Base-by-base conservation (phyloP, 2,888 invertebrate species). In the Eupelmus urozonus region DNA sequence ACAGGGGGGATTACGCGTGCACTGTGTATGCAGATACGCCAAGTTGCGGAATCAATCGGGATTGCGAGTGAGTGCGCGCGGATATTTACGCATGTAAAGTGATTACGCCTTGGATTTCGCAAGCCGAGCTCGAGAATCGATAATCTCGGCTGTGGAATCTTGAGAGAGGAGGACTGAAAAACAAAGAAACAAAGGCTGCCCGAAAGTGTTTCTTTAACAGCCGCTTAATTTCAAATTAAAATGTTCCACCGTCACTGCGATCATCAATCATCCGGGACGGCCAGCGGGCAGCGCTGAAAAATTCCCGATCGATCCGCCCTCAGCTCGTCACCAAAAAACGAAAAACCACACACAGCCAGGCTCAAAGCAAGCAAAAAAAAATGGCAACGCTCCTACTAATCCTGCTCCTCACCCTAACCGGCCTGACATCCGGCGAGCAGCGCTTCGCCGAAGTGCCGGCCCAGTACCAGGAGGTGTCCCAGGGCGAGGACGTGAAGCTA, bases 391-490 rank as follows among this genome's bases (percentile, higher is more conserved):
- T 20, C 11, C 20, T 2, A 49, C 5, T 13, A 40, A 2, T 23
- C 49, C 20, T 49, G 51, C 11, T 51, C 29, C 18, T 18, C 7
- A 34, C 34, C 2, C 23, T 5, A 1, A 16, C 23, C 13, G 18
- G 4, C 11, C 13, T 42, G 0, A n/a, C 13, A 0, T 13, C 34
- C 29, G 70, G n/a, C 4, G 81, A 95, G 79, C 97, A 97, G 90
- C 92, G 95, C 85, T 97, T 97, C 90, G 93, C 95, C 81, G 95
- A 96, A 88, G 94, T 95, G 87, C 97, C 97, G 4, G 83, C 84
- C 18, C 92, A 93, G 59, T 96, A 96, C 87, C 96, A 95, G 55
- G 97, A 97, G 91, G 96, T 97, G 82, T 96, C 96, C 88, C 95
- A 96, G 1, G 95, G 95, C 7, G 95, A 96, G 87, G 96, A 96